These are phyloP conservation scores for Calephelis nemesis DNA, from an alignment of 1,140 invertebrate species.

Conservation along the genomic window DNA sequence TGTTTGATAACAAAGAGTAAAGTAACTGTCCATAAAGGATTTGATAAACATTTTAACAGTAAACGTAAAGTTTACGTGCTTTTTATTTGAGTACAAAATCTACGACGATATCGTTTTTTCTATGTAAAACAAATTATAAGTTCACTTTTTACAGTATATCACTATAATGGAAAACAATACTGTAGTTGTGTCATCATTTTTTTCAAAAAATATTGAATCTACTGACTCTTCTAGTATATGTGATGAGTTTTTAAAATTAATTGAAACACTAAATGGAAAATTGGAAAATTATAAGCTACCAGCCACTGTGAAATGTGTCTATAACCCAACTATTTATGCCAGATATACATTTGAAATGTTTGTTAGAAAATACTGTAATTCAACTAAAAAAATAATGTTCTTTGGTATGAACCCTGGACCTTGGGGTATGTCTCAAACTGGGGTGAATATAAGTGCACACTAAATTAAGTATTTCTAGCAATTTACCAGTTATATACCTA, in stretches of 20 bases:
- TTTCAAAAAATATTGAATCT: neutral
- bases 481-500: constrained; percentile 23
- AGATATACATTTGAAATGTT: constrained; percentile 83
- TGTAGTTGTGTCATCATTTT: constrained; percentile 1
- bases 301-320: constrained; percentile 76
- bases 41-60: too few species aligned
- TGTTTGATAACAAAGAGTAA: too few species aligned
- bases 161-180: neutral
- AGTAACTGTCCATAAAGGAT: too few species aligned
- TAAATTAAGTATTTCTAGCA: too few species aligned
- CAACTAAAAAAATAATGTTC: constrained; percentile 87
- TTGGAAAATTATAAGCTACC: constrained; percentile 46
- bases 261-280: constrained; percentile 47
- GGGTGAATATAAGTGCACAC: constrained; percentile 79
- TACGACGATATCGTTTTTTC: too few species aligned
- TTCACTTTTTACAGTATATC: too few species aligned
- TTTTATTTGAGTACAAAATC: too few species aligned
- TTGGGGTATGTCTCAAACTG: constrained; percentile 96
- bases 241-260: constrained; percentile 28
- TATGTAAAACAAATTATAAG: too few species aligned
- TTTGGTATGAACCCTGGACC: constrained; percentile 97
- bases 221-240: neutral
- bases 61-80: too few species aligned
- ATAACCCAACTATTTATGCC: constrained; percentile 91
- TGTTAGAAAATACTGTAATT: constrained; percentile 75